phyloP scores from a whole-genome alignment of 2,113 vertebrate genomes.

The Thamnaconus septentrionalis region DNA sequence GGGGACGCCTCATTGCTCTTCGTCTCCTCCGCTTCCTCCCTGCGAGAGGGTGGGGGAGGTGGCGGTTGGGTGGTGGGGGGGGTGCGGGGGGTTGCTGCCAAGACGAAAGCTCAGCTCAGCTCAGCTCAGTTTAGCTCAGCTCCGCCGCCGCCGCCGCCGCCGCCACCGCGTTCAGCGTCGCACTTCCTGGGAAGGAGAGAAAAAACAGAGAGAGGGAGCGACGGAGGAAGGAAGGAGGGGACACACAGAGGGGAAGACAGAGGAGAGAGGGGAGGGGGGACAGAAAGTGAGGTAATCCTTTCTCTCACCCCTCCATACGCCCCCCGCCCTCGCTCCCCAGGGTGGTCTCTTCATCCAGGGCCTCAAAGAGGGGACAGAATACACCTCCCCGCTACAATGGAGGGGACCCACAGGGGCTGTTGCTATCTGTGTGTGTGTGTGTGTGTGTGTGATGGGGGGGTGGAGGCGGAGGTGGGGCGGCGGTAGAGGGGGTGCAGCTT shows the following conservation, averaged over 20 bases:
- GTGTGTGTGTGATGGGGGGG: slow-evolving; percentile 32
- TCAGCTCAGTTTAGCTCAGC: too few species aligned
- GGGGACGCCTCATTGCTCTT: slow-evolving; percentile 38
- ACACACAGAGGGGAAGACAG: slow-evolving; percentile 43
- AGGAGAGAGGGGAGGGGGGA: slow-evolving; percentile 49
- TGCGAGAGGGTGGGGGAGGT: neutral
- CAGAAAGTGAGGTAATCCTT: slow-evolving; percentile 72
- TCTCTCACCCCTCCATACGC: slow-evolving; percentile 46
- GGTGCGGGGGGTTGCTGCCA: too few species aligned
- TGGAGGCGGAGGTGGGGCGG: slow-evolving; percentile 47
- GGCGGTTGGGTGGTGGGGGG: too few species aligned
- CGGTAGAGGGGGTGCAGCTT: slow-evolving; percentile 78
- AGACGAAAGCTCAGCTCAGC: too few species aligned
- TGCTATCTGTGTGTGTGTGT: slow-evolving; percentile 58
- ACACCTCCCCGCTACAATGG: slow-evolving; percentile 72
- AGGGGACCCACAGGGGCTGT: slow-evolving; percentile 70
- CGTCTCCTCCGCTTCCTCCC: slow-evolving; percentile 34
- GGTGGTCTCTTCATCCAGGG: slow-evolving; percentile 77
- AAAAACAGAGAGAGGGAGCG: slow-evolving; percentile 27
- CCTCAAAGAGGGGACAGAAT: slow-evolving; percentile 73
- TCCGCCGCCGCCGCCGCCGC: too few species aligned
- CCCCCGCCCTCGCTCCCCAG: slow-evolving; percentile 52
- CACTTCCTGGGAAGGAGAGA: neutral
- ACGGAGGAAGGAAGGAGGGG: slow-evolving; percentile 23
- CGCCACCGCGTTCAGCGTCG: too few species aligned